Percentiles rank a stretch among this genome's conserved stretches.
phyloP scores from a whole-genome alignment of 2,888 invertebrate genomes.

The Ramazzottius varieornatus region DNA sequence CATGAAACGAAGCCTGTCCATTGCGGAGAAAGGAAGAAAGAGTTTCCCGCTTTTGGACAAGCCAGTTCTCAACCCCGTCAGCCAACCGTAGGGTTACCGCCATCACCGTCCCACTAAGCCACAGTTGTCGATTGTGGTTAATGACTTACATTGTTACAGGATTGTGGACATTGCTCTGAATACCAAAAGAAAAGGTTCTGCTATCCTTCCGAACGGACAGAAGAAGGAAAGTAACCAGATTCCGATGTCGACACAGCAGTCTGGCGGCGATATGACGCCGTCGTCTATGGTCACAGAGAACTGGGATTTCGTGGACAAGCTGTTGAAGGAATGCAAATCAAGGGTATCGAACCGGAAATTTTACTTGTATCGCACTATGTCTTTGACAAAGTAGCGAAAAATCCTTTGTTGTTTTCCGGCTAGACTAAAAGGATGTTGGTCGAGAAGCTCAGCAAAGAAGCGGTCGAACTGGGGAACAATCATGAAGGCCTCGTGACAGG shows the following conservation, averaged over 20 bases:
- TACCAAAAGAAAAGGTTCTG: not conserved
- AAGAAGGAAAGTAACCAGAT: too few species aligned
- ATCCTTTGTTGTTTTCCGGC: not conserved
- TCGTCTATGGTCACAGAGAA: conserved; percentile 91
- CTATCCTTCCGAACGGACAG: too few species aligned
- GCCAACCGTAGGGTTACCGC: not conserved
- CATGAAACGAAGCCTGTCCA: not conserved
- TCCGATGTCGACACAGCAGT: too few species aligned
- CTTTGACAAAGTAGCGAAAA: not conserved
- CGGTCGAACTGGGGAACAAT: conserved; percentile 66
- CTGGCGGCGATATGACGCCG: too few species aligned
- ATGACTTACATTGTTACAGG: not conserved
- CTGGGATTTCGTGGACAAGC: conserved; percentile 87
- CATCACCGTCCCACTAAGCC: too few species aligned
- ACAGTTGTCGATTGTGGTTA: too few species aligned
- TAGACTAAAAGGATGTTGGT: conserved; percentile 93
- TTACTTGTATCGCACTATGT: not conserved
- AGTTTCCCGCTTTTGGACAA: not conserved
- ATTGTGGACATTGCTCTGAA: not conserved
- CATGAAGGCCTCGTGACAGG: conserved; percentile 38
- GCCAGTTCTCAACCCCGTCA: not conserved
- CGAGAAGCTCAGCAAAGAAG: conserved; percentile 96
- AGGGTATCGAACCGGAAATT: conserved; percentile 16
- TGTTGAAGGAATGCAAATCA: conserved; percentile 47
- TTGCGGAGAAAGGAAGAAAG: not conserved